Conservation (phyloP, 2,888 invertebrate species). For the Platycheirus rosarum region DNA sequence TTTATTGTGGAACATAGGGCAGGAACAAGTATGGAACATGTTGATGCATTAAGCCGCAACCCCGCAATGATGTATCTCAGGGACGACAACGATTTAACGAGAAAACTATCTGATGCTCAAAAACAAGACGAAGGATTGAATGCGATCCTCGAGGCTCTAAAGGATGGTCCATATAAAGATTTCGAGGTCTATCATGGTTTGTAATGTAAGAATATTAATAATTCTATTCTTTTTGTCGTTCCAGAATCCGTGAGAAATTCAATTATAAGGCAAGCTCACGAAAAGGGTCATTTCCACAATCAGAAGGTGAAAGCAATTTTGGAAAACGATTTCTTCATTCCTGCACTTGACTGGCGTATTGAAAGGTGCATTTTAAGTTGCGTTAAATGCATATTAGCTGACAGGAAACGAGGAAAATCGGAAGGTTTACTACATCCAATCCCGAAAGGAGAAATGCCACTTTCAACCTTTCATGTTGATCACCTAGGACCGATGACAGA, state of each 20-base stretch:
- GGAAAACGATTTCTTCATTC: slow-evolving; percentile 43
- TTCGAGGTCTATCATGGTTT: slow-evolving; percentile 26
- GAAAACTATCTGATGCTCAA: slow-evolving; percentile 18
- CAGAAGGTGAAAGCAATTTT: slow-evolving; percentile 54
- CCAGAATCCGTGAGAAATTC: slow-evolving; percentile 60
- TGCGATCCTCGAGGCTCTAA: slow-evolving; percentile 23
- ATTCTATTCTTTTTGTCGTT: slow-evolving; percentile 61
- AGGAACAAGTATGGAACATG: slow-evolving; percentile 72
- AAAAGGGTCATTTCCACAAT: slow-evolving; percentile 66
- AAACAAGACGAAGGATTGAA: slow-evolving; percentile 41
- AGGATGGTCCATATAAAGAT: slow-evolving; percentile 24
- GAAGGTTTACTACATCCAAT: slow-evolving; percentile 78
- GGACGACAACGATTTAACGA: slow-evolving; percentile 3
- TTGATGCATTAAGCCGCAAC: slow-evolving; percentile 74
- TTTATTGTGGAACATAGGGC: slow-evolving; percentile 73
- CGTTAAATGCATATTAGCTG: slow-evolving; percentile 52
- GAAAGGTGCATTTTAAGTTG: slow-evolving; percentile 42
- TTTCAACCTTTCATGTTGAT: slow-evolving; percentile 78
- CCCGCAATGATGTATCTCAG: slow-evolving; percentile 48
- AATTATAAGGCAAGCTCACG: slow-evolving; percentile 59
- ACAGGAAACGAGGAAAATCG: slow-evolving; percentile 77
- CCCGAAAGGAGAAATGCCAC: slow-evolving; percentile 77
- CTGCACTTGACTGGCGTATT: slow-evolving; percentile 26
- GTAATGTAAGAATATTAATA: slow-evolving; percentile 35
- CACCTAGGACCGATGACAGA: slow-evolving; percentile 78